Base-by-base conservation (phyloP, 2,797 vertebrate species). In the Orientallactaga sibirica region DNA sequence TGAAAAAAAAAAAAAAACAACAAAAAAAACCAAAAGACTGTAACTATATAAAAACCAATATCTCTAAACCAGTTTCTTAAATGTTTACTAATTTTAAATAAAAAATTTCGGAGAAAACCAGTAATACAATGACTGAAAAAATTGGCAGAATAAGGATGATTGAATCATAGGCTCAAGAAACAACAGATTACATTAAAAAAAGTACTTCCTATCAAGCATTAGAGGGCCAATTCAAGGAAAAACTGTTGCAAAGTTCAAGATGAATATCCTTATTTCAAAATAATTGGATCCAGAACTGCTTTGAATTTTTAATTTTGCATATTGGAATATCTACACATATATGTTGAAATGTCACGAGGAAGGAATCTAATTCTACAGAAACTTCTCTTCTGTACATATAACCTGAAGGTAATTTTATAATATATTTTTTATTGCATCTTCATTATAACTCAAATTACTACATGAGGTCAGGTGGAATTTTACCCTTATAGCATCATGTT, bases 1-100 rank as follows among this genome's bases (percentile, higher is more conserved):
- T 9, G 58, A 66, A 89, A 94, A 95, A 1, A 86, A 87, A 87
- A 7, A 14, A 93, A 29, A 7, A 58, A 85, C 25, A 87, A 76
- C 24, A 64, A 64, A 15, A 15, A 64, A 79, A 64, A 22, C 55
- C 52, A 7, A 7, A 52, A 52, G 11, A 52, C 52, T 15, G 16
- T 58, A 48, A 48, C 48, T 91, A 9, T 37, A 76, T 81, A 74
- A 8, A 85, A 79, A 84, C 5, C 5, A 71, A 11, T 19, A 87
- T 91, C 84, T 93, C 78, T 33, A 88, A 85, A 68, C 1, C 6
- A 87, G 48, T 62, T 88, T 88, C 70, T 92, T 90, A 91, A 96
- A 87, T 67, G 79, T 29, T 90, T 91, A 91, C 20, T 61, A 89
- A 58, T 89, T 92, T 84, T 61, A 83, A 93, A 73, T 80, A 9